phyloP scores from a whole-genome alignment of 2,888 invertebrate species.

The Camponotus fellah region DNA sequence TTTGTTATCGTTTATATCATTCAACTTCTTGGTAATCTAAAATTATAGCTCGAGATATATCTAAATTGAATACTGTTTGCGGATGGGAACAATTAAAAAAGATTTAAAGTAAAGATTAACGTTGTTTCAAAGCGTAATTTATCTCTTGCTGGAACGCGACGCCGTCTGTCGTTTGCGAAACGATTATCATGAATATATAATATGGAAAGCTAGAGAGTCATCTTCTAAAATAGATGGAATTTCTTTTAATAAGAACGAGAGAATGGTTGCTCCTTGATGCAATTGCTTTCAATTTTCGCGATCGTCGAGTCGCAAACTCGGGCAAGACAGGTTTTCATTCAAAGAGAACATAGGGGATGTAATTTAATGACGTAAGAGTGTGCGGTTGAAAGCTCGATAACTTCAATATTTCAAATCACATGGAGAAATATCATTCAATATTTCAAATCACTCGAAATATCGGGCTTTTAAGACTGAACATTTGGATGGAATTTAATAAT shows the following conservation, averaged over 20 bases:
- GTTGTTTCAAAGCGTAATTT: background rate
- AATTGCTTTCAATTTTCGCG: constrained; percentile 35
- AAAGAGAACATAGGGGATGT: background rate
- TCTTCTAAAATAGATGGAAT: constrained; percentile 13
- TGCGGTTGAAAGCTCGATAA: constrained; percentile 2
- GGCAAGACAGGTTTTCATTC: background rate
- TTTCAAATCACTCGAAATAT: constrained; percentile 27
- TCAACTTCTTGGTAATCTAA: background rate
- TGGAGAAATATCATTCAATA: constrained; percentile 23
- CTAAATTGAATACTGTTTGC: background rate
- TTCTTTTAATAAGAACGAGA: background rate
- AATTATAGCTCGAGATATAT: background rate
- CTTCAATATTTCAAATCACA: constrained; percentile 18
- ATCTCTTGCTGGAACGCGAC: background rate
- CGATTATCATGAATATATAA: no score
- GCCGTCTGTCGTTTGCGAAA: background rate
- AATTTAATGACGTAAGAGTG: constrained; percentile 12
- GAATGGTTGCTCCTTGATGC: background rate
- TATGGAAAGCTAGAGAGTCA: background rate
- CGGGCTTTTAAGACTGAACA: background rate
- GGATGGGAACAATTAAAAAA: background rate
- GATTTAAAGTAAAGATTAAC: background rate
- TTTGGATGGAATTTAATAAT: constrained; percentile 6
- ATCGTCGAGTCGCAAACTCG: background rate
- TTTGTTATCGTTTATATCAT: background rate